Percentiles rank a stretch among this genome's conserved stretches.
Evolutionary conservation across 2,888 invertebrate species (phyloP).

Genomic region (Aleiodes testaceus): DNA sequence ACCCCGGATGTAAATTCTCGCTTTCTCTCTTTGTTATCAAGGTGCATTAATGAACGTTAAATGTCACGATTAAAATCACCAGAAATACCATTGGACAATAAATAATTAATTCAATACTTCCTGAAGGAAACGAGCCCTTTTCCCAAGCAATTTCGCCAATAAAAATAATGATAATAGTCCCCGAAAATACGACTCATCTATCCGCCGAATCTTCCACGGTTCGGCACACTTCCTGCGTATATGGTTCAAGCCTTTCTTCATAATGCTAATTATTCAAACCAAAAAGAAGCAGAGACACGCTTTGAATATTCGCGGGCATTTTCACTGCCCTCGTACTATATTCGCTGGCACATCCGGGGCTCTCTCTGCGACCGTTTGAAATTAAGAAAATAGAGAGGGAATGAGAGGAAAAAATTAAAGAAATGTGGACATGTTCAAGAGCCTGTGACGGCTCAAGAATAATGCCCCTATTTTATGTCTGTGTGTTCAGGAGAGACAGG

Average conservation of each 20-base stretch:
- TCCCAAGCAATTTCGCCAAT: conserved; percentile 23
- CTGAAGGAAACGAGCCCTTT: conserved; percentile 1
- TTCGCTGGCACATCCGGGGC: conserved; percentile 8
- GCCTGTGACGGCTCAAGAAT: conserved; percentile 36
- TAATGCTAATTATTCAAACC: conserved; percentile 52
- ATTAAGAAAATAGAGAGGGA: neutral
- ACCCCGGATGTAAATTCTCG: conserved; percentile 34
- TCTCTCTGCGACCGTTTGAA: neutral
- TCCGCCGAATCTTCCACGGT: conserved; percentile 41
- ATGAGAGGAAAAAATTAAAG: neutral
- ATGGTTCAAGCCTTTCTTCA: conserved; percentile 37
- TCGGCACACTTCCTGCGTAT: conserved; percentile 50
- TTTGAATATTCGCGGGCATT: conserved; percentile 50
- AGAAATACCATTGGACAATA: neutral
- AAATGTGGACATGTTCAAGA: conserved; percentile 40
- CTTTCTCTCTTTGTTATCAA: conserved; percentile 35
- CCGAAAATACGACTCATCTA: conserved; percentile 29
- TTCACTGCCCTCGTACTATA: conserved; percentile 13
- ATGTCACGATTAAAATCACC: neutral
- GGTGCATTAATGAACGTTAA: too few species aligned
- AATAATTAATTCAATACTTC: neutral
- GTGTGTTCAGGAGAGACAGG: conserved; percentile 1
- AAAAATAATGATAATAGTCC: conserved; percentile 14
- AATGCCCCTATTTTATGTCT: conserved; percentile 35
- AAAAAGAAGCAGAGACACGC: conserved; percentile 49